phyloP scores from a whole-genome alignment of 2,797 vertebrate species.

The Trachops cirrhosus region DNA sequence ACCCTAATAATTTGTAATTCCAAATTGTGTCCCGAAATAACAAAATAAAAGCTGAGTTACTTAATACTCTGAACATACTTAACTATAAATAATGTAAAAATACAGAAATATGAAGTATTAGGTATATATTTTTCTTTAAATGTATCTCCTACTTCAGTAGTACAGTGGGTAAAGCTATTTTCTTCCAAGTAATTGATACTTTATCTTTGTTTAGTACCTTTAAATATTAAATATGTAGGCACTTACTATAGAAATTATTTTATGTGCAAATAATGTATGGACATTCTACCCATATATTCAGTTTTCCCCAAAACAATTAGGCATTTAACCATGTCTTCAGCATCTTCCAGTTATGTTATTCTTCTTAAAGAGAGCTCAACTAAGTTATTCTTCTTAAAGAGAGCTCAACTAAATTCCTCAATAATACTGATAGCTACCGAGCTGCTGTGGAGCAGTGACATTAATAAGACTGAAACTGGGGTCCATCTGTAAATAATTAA shows the following conservation, averaged over 20 bases:
- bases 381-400: not conserved
- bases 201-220: not conserved
- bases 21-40: not conserved
- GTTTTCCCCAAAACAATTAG: not conserved
- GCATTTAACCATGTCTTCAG: not conserved
- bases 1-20: not conserved
- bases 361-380: not conserved
- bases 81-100: not conserved
- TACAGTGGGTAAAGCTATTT: not conserved
- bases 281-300: not conserved
- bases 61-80: not conserved
- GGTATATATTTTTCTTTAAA: not conserved
- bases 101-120: not conserved
- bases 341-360: not conserved
- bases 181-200: not conserved
- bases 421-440: not conserved
- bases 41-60: not conserved
- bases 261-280: not conserved
- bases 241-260: not conserved
- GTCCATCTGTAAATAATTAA: not conserved
- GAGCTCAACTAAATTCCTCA: not conserved
- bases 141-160: not conserved
- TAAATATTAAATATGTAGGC: not conserved
- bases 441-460: not conserved
- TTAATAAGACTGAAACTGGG: not conserved